These are phyloP conservation scores for Bos indicus DNA, from an alignment of 2,113 vertebrate genomes.

Conservation along the genomic window DNA sequence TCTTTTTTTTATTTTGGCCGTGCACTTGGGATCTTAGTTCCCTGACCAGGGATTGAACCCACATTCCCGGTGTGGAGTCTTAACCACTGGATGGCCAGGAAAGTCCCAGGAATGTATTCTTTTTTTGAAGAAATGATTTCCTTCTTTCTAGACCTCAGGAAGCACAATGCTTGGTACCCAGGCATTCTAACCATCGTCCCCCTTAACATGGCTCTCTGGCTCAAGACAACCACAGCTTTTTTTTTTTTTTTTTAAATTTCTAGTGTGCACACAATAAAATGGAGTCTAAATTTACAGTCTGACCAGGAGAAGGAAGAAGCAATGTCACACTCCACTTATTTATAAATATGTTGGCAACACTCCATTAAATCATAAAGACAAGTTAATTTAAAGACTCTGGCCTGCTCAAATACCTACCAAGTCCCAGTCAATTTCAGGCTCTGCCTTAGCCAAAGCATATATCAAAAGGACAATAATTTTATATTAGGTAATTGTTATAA, in stretches of 20 bases:
- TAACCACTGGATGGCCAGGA: background rate
- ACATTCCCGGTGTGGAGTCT: background rate
- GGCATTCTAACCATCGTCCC: background rate
- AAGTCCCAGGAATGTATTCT: background rate
- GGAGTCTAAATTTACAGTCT: constrained; percentile 44
- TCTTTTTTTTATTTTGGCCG: background rate
- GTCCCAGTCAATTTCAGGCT: constrained; percentile 33
- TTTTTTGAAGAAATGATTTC: background rate
- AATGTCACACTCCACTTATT: constrained; percentile 54
- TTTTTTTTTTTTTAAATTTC: background rate
- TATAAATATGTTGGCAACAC: constrained; percentile 45
- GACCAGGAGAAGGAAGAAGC: constrained; percentile 25
- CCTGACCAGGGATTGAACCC: background rate
- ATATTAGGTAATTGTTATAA: constrained; percentile 63
- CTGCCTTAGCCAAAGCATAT: constrained; percentile 17
- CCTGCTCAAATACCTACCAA: constrained; percentile 23
- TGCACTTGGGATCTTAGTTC: background rate
- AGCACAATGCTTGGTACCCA: background rate
- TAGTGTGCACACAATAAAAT: background rate
- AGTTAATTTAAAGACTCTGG: constrained; percentile 61
- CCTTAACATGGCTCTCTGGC: background rate
- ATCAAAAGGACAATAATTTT: constrained; percentile 55
- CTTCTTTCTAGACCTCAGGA: background rate
- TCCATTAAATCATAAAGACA: constrained; percentile 58
- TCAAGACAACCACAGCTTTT: background rate